Evolutionary conservation across 2,797 vertebrate species (phyloP).

Genomic region (Characodon lateralis): DNA sequence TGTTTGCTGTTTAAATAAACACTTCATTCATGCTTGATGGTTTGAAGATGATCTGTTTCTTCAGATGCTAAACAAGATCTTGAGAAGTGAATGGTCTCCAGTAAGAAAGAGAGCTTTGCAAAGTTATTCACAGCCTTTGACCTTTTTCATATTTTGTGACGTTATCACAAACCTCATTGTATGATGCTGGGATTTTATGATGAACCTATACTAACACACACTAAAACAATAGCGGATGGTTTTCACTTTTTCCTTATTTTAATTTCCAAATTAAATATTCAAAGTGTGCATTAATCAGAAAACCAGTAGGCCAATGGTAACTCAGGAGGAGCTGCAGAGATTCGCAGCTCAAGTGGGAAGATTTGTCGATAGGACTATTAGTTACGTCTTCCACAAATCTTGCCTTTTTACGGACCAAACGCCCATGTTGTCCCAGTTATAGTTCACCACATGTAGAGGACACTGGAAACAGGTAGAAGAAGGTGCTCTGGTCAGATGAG

Average conservation of each 20-base stretch:
- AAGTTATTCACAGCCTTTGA: not conserved
- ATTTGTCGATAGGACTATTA: not conserved
- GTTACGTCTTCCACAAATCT: not conserved
- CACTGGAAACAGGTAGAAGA: not conserved
- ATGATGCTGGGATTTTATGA: not conserved
- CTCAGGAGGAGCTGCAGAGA: not conserved
- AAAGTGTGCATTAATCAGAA: too few relatives aligned
- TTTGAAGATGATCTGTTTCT: not conserved
- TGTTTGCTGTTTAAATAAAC: constrained; percentile 1
- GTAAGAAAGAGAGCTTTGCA: not conserved
- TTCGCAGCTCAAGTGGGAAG: not conserved
- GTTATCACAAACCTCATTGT: not conserved
- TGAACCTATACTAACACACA: too few relatives aligned
- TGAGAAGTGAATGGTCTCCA: not conserved
- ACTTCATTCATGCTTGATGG: not conserved
- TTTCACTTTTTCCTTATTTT: not conserved
- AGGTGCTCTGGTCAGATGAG: not conserved
- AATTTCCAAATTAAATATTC: not conserved
- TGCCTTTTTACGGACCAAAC: too few relatives aligned
- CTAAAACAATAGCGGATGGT: too few relatives aligned
- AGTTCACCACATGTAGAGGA: not conserved
- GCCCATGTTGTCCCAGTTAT: not conserved
- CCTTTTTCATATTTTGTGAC: not conserved
- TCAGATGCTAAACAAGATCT: not conserved
- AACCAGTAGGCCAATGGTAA: not conserved